Conservation (phyloP, 2,797 vertebrate species). For the Sebastes matsubarae region DNA sequence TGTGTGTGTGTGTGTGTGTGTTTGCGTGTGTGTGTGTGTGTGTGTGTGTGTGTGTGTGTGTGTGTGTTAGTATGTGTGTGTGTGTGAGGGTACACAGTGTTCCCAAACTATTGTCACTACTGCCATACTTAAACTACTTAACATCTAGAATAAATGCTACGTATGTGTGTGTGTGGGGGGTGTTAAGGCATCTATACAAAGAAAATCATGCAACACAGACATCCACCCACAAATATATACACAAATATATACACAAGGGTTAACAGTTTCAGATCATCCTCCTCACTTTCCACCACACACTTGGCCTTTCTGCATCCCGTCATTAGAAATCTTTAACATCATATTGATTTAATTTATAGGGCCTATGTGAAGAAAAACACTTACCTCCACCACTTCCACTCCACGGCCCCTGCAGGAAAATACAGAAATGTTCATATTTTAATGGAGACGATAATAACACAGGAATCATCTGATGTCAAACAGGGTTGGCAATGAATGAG, state of each 20-base stretch:
- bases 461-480: not conserved
- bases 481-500: not conserved
- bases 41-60: not conserved
- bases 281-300: not conserved
- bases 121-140: not conserved
- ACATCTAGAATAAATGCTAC: not conserved
- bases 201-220: not conserved
- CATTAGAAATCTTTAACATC: not conserved
- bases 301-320: accelerated
- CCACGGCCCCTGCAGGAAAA: constrained; percentile 60
- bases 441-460: not conserved
- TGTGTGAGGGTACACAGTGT: not conserved
- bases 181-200: not conserved
- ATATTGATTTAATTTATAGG: not conserved
- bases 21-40: not conserved
- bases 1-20: not conserved
- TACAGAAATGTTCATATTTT: not conserved
- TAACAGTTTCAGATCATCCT: not conserved
- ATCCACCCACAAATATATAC: not conserved
- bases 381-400: constrained; percentile 79
- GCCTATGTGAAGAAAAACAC: not conserved
- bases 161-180: not conserved
- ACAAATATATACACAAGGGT: too few relatives aligned
- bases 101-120: not conserved
- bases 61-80: not conserved